phyloP scores from a whole-genome alignment of 2,797 vertebrate species.

The Myiotriccus ornatus region DNA sequence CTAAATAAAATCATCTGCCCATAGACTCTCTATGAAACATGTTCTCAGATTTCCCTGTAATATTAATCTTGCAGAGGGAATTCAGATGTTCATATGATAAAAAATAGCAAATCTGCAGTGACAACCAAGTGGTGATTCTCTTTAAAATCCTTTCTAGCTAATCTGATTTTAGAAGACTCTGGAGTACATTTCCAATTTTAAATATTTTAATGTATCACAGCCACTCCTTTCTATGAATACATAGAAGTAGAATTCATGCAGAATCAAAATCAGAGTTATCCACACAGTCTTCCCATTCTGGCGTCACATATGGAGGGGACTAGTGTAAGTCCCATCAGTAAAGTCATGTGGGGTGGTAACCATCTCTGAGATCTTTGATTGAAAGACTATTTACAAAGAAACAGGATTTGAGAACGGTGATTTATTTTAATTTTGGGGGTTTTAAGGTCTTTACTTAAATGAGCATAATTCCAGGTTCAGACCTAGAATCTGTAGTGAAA shows the following conservation, averaged over 20 bases:
- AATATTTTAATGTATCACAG: neutral
- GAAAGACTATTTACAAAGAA: neutral
- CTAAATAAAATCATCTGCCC: neutral
- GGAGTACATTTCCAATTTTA: neutral
- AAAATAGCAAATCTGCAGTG: conserved; percentile 7
- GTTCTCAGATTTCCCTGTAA: neutral
- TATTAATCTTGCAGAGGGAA: conserved; percentile 16
- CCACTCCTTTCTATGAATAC: neutral
- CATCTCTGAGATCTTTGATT: neutral
- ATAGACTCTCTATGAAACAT: neutral
- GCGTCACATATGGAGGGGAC: neutral
- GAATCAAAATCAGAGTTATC: neutral
- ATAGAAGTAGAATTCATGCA: neutral
- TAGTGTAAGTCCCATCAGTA: neutral
- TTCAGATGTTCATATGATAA: conserved; percentile 2
- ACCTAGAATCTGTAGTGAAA: neutral
- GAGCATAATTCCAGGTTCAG: neutral
- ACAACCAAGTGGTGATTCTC: neutral
- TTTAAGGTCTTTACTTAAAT: neutral
- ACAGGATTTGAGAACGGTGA: neutral
- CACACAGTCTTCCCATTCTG: neutral
- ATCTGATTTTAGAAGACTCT: conserved; percentile 1
- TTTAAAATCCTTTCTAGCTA: conserved; percentile 6
- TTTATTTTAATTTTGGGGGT: neutral
- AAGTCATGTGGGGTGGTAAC: neutral